Evolutionary conservation across 2,888 invertebrate genomes (phyloP), one percentile per base, ranked within the genome.

Genomic region (Eupithecia exiguata): DNA sequence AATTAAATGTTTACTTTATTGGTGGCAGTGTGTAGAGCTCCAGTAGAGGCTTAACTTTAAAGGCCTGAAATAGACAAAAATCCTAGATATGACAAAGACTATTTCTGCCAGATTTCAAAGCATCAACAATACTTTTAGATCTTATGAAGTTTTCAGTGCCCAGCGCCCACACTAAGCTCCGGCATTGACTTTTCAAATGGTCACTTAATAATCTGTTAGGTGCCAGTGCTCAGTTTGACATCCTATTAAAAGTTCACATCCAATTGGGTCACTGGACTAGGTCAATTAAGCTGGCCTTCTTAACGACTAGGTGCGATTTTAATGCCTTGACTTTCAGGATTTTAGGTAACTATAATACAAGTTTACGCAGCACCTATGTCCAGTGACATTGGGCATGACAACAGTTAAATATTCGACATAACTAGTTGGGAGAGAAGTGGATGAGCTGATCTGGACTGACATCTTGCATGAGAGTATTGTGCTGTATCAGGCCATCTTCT

Each of bases 261-360:
- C 87, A 91, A 91, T 91, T 89, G 83, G 89, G 89, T 83, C 90
- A 87, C 81, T 84, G 89, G 91, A 90, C 84, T 84, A 82, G 89
- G 91, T 90, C 90, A 92, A 92, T 90, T 91, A 85, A 83, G 78
- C 74, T 85, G 87, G 85, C 90, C 89, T 89, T 86, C 84, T 85
- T 84, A 86, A 81, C 83, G 81, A 85, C 69, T 72, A 71, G 67
- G 74, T 70, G 70, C 69, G 61, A 72, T 65, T 58, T 35, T 46
- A 73, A 58, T 58, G 46, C 35, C 30, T 9, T 14, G 2, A 1
- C 5, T 49, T 21, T 53, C 12, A 3, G 21, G 21, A 25, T 53
- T 46, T 53, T 53, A 30, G 30, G 30, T 30, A 30, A 3, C 30
- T 30, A 21, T 12, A 18, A 53, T 53, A 12, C 12, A 53, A 18